Evolutionary conservation across 2,797 vertebrate genomes (phyloP).

Genomic region (Falco rusticolus): DNA sequence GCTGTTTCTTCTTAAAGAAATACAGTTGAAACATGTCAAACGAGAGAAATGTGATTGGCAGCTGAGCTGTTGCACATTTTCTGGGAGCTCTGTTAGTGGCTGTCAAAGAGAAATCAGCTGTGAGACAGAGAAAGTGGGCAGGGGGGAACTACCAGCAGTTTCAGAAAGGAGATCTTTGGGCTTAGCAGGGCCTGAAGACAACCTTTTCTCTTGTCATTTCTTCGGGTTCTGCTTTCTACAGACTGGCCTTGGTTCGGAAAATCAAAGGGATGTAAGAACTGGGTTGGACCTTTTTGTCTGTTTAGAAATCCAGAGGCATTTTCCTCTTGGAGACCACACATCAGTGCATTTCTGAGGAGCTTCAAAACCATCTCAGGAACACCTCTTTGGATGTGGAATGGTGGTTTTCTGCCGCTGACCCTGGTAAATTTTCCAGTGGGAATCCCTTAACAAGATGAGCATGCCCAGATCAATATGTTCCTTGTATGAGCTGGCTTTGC

Average conservation of each 20-base stretch:
- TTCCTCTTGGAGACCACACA: background rate
- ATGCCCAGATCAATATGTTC: background rate
- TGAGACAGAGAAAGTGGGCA: background rate
- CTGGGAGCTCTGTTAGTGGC: background rate
- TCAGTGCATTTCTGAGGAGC: background rate
- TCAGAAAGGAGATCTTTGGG: background rate
- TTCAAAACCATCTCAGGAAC: background rate
- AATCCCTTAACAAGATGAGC: background rate
- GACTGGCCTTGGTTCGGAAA: background rate
- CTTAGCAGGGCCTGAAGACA: background rate
- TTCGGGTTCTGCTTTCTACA: background rate
- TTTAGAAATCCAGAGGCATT: background rate
- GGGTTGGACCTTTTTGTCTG: background rate
- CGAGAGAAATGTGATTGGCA: background rate
- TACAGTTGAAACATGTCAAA: background rate
- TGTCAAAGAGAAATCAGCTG: constrained; percentile 16
- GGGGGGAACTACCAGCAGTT: background rate
- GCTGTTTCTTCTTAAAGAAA: background rate
- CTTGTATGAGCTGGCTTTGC: background rate
- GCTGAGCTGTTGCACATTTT: background rate
- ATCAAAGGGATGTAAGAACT: background rate
- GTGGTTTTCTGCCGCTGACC: background rate
- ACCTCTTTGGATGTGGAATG: accelerated
- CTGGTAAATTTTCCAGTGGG: background rate
- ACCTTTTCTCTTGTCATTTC: background rate